These are phyloP conservation scores for Vulpes vulpes DNA, from an alignment of 2,113 vertebrate species.

Conservation along the genomic window DNA sequence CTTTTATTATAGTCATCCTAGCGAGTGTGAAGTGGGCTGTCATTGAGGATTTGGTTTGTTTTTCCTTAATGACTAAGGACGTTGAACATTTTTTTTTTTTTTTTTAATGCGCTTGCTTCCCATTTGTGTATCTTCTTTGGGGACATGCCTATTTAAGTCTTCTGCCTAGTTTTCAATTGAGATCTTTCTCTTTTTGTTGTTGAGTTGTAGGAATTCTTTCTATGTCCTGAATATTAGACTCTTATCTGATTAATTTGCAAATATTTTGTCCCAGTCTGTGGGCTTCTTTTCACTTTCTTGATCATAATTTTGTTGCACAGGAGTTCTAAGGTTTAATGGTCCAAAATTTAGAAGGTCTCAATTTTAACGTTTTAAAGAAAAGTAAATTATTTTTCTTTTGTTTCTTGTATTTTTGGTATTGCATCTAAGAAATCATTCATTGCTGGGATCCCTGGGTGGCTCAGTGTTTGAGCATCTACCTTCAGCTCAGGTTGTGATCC, in stretches of 20 bases:
- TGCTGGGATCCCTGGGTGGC: too few species aligned
- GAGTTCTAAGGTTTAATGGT: not conserved
- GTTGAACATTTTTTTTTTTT: not conserved
- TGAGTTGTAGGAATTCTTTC: not conserved
- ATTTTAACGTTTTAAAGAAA: too few species aligned
- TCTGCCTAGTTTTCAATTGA: not conserved
- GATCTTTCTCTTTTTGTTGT: not conserved
- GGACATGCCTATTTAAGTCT: not conserved
- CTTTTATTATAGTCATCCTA: not conserved
- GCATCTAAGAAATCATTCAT: not conserved
- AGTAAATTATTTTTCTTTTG: not conserved
- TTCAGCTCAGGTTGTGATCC: too few species aligned
- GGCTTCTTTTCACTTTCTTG: not conserved
- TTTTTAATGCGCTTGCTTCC: not conserved
- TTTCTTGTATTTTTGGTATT: not conserved
- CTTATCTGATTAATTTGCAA: not conserved
- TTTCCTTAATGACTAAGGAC: not conserved
- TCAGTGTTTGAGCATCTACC: too few species aligned
- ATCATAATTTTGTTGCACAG: not conserved
- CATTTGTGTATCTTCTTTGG: not conserved
- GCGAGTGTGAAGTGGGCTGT: not conserved
- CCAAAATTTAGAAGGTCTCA: too few species aligned
- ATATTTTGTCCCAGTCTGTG: not conserved
- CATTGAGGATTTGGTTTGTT: not conserved
- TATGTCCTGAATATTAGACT: not conserved